Evolutionary conservation across 2,888 invertebrate species (phyloP), one percentile per base, ranked within the genome.

Genomic region (Argyra leucocephala): DNA sequence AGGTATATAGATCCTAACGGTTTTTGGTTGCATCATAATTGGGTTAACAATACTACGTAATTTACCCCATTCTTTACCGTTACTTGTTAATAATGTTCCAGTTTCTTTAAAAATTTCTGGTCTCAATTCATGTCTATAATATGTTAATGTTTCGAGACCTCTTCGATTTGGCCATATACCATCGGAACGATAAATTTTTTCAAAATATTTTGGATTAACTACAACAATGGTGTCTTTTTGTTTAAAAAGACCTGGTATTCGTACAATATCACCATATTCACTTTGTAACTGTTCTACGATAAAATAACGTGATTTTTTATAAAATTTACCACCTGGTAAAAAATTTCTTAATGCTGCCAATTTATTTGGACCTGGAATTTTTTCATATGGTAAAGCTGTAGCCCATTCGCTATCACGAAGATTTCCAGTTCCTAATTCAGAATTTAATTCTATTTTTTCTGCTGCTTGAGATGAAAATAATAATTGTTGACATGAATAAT

Each of bases 41-140:
- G 85, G 85, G 74, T 88, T 87, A 0, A 86, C 85, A 69, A 84
- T 84, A 4, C 83, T 83, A 22, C 88, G 81, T 66, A 88, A 82
- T 63, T 84, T 80, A 58, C 85, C 82, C 88, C 88, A 88, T 71
- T 84, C 81, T 48, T 83, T 80, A 31, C 24, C 24, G n/a, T 61
- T 24, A 4, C 61, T 61, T 9, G 75, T 72, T 9, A 71, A 65
- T 48, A 74, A 64, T 4, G 74, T 73, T 6, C 67, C 60, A 5
- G 67, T 68, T 59, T 69, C 66, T 21, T 67, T 67, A 18, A 70
- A 74, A 3, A 67, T 24, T 66, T 80, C 77, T 6, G 78, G 74
- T 24, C 81, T 76, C 15, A 75, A 69, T 6, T 74, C 70, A 26
- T 74, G 75, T 2, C 82, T 76, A 70, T 83, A 82, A 65, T 80